phyloP scores from a whole-genome alignment of 64 coral and sea anemone genomes.

The Acropora tenuis region DNA sequence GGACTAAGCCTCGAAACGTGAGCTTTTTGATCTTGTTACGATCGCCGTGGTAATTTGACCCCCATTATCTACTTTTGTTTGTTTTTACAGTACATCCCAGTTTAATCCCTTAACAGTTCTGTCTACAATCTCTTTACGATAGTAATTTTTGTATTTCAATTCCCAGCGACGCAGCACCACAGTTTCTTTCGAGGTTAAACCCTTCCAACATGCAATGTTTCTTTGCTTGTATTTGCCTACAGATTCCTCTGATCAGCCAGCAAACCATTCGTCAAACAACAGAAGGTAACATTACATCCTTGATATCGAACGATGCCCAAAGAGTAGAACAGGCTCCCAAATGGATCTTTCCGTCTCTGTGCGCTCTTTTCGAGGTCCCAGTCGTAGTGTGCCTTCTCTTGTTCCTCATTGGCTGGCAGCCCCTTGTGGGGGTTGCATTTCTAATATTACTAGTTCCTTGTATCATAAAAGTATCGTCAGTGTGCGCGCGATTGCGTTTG shows the following conservation, averaged over 20 bases:
- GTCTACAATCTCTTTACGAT: too few species aligned
- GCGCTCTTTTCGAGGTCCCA: not conserved
- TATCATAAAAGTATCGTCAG: not conserved
- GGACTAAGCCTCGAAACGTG: too few species aligned
- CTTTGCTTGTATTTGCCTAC: not conserved
- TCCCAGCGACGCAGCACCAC: too few species aligned
- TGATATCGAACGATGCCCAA: conserved; percentile 41
- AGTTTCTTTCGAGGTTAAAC: too few species aligned
- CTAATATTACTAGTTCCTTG: not conserved
- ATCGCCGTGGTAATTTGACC: too few species aligned
- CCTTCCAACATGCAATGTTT: not conserved
- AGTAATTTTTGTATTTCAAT: too few species aligned
- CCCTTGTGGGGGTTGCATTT: conserved; percentile 8
- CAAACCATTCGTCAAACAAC: conserved; percentile 15
- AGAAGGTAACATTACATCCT: conserved; percentile 37
- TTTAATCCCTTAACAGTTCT: too few species aligned
- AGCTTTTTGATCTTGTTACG: too few species aligned
- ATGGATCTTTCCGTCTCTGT: too few species aligned
- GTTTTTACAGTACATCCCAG: too few species aligned
- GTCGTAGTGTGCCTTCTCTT: not conserved
- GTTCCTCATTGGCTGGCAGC: conserved; percentile 38
- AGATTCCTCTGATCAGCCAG: conserved; percentile 19
- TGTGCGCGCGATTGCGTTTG: conserved; percentile 29
- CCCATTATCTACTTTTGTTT: too few species aligned
- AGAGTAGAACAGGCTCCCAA: conserved; percentile 23